A percentile compares a stretch with the other conserved stretches of the same genome.
phyloP scores from a whole-genome alignment of 2,113 vertebrate genomes.

The Bettongia penicillata region DNA sequence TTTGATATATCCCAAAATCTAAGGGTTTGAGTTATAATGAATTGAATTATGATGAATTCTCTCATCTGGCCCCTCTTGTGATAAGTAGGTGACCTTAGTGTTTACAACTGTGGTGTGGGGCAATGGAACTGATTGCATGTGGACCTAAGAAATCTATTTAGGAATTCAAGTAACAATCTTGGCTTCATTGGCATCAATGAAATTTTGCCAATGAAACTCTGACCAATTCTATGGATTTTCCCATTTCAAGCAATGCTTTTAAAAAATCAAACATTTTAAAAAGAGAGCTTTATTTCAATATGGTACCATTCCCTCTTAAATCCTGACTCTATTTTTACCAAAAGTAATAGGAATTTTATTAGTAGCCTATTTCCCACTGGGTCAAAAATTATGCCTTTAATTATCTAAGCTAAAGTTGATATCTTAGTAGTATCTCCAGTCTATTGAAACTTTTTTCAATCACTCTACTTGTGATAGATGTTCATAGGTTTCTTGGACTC shows the following conservation, averaged over 20 bases:
- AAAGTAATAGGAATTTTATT: conserved; percentile 63
- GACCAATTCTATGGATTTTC: neutral
- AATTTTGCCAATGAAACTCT: neutral
- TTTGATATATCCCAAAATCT: neutral
- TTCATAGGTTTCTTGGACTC: conserved; percentile 49
- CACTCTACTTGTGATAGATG: conserved; percentile 49
- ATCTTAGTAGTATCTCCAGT: conserved; percentile 56
- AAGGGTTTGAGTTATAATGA: neutral
- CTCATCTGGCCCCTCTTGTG: neutral
- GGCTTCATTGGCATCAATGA: neutral
- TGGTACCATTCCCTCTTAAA: conserved; percentile 61
- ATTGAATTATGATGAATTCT: neutral
- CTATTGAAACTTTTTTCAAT: conserved; percentile 54
- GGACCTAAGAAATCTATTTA: neutral
- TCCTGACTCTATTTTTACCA: conserved; percentile 47
- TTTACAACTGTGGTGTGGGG: neutral
- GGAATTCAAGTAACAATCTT: neutral
- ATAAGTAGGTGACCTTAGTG: neutral
- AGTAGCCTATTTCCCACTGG: conserved; percentile 45
- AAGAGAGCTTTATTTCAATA: conserved; percentile 38
- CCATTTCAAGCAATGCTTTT: neutral
- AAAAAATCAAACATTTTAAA: neutral
- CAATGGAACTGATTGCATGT: neutral
- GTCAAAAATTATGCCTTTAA: conserved; percentile 63
- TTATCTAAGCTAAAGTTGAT: conserved; percentile 65